These are phyloP conservation scores for Poeciliopsis occidentalis DNA, from an alignment of 2,113 vertebrate genomes.

Conservation along the genomic window DNA sequence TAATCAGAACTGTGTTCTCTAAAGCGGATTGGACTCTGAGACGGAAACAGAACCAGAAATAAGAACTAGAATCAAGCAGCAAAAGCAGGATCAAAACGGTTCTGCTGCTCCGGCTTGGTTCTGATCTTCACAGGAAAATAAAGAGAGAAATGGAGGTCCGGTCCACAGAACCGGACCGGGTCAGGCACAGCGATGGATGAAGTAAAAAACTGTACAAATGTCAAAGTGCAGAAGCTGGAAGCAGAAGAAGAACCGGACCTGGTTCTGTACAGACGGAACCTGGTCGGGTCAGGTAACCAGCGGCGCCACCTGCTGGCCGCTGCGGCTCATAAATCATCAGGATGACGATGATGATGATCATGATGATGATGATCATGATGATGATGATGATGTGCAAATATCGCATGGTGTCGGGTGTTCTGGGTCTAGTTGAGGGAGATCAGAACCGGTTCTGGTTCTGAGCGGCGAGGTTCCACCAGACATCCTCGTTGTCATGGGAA, in stretches of 20 bases:
- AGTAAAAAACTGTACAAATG: constrained; percentile 53
- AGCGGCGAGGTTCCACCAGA: background rate
- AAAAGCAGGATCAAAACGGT: background rate
- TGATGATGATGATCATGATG: background rate
- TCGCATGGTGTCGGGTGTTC: background rate
- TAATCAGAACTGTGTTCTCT: background rate
- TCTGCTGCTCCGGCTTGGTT: background rate
- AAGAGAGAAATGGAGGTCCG: constrained; percentile 30
- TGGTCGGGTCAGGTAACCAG: background rate
- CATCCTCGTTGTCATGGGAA: background rate
- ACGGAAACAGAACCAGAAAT: background rate
- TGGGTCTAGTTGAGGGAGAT: background rate
- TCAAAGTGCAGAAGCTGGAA: constrained; percentile 44
- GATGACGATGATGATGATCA: background rate
- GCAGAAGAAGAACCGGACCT: constrained; percentile 17
- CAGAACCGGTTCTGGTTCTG: background rate
- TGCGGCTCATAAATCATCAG: background rate
- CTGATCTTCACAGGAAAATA: background rate
- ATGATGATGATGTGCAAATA: background rate
- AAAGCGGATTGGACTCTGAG: constrained; percentile 16
- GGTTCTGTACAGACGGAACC: background rate
- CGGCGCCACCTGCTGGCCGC: background rate
- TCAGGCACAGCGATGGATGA: constrained; percentile 58
- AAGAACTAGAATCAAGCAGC: constrained; percentile 22
- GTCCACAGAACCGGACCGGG: background rate